Conservation (phyloP, 2,888 invertebrate species). For the Diaprepes abbreviatus region DNA sequence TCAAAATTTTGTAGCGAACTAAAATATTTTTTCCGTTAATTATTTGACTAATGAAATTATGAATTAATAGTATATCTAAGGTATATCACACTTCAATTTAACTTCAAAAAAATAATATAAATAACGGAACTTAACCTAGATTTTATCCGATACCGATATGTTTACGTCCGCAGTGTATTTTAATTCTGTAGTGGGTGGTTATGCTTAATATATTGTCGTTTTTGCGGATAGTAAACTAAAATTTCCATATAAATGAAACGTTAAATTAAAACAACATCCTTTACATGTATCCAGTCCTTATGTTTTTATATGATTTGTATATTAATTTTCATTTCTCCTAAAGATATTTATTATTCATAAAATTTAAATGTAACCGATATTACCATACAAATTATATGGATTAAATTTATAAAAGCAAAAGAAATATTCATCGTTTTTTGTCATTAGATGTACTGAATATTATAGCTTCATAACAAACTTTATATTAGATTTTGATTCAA, state of each 20-base stretch:
- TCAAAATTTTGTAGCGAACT: too few relatives aligned
- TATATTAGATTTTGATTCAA: too few relatives aligned
- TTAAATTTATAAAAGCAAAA: conserved; percentile 18
- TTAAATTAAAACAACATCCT: conserved; percentile 51
- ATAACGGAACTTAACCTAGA: too few relatives aligned
- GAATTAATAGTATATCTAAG: too few relatives aligned
- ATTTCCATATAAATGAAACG: conserved; percentile 54
- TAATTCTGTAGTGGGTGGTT: not conserved
- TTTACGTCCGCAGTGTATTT: too few relatives aligned
- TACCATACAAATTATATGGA: conserved; percentile 49
- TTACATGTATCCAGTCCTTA: conserved; percentile 46
- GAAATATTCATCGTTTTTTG: not conserved
- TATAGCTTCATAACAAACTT: not conserved
- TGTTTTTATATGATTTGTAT: conserved; percentile 52
- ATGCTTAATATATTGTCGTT: conserved; percentile 2
- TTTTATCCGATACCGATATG: too few relatives aligned
- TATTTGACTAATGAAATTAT: too few relatives aligned
- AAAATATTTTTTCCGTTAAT: too few relatives aligned
- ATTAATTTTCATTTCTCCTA: conserved; percentile 47
- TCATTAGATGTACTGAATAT: not conserved
- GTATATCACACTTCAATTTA: too few relatives aligned
- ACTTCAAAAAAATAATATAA: too few relatives aligned
- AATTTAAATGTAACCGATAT: conserved; percentile 39
- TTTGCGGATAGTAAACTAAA: conserved; percentile 10
- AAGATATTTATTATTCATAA: conserved; percentile 52